Percentiles rank a stretch among this genome's conserved stretches.
Evolutionary conservation across 2,113 vertebrate genomes (phyloP).

Genomic region (Dasyprocta punctata): DNA sequence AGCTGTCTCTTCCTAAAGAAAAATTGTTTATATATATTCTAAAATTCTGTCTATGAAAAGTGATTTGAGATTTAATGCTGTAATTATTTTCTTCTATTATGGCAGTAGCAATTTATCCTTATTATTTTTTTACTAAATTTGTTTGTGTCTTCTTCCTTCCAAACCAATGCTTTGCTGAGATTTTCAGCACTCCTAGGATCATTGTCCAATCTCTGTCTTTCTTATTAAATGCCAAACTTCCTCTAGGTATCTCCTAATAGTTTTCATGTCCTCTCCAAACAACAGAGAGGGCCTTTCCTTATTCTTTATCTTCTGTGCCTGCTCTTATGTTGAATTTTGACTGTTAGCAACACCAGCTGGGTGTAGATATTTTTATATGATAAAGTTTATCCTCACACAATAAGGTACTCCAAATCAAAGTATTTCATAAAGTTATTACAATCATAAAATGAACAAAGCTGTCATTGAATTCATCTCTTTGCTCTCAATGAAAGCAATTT

Average conservation of each 20-base stretch:
- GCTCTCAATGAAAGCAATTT: background rate
- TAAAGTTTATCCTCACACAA: background rate
- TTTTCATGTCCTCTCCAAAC: background rate
- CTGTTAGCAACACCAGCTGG: background rate
- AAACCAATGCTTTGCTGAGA: background rate
- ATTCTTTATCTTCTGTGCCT: background rate
- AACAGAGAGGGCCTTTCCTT: background rate
- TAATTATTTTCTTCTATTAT: background rate
- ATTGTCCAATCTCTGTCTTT: background rate
- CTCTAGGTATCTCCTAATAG: background rate
- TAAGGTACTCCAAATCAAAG: background rate
- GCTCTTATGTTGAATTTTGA: slow-evolving; percentile 37
- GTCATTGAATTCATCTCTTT: background rate
- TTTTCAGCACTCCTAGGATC: background rate
- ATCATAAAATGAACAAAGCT: background rate
- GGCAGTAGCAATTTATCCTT: background rate
- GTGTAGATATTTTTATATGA: slow-evolving; percentile 14
- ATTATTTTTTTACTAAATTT: background rate
- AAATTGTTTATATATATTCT: background rate
- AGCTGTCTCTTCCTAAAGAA: background rate
- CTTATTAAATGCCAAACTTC: background rate
- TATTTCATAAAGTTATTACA: background rate
- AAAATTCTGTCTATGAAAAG: background rate
- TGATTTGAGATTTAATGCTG: background rate
- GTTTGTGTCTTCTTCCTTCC: background rate